Evolutionary conservation across 2,888 invertebrate species (phyloP), one percentile per base, ranked within the genome.

Genomic region (Dolomedes plantarius): DNA sequence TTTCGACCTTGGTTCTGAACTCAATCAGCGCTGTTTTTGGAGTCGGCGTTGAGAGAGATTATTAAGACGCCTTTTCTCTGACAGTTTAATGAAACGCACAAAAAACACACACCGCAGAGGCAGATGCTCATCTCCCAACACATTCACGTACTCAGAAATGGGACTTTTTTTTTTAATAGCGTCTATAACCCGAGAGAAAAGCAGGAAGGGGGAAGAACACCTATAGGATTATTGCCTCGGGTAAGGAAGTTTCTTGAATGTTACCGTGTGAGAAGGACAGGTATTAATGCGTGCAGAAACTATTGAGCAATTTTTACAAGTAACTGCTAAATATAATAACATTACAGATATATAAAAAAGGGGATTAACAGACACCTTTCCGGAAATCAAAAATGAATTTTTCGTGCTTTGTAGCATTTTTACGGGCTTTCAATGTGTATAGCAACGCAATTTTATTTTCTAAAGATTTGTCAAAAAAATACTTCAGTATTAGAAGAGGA

Each of bases 41-140:
- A 50, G 76, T 65, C 73, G 73, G 83, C 77, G 83, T 77, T 85
- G 83, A 85, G 64, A 67, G 83, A 85, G 83, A 77, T 85, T 85
- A 77, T 85, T 77, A 85, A 85, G 83, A 85, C 77, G 83, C 83
- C 67, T 77, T 76, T 73, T 50, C 56, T 16, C 29, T 41, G 67
- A 72, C 67, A 72, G 56, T 67, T 72, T 65, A 67, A 73, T 56
- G 72, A 73, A 76, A 83, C n/a, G 83, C 50, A 76, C n/a, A 83
- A 77, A 71, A 39, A 32, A 28, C 29, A 23, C n/a, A 32, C 32
- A 67, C 36, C 11, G 74, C 28, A 11, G 39, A 46, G n/a, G 31
- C 29, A 50, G 72, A 56, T 19, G n/a, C 76, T 76, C 50, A 50
- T 76, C 67, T 46, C 19, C n/a, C 27, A 46, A 71, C 36, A 71